phyloP scores from a whole-genome alignment of 1,140 invertebrate genomes.

The Pomacea maculata region DNA sequence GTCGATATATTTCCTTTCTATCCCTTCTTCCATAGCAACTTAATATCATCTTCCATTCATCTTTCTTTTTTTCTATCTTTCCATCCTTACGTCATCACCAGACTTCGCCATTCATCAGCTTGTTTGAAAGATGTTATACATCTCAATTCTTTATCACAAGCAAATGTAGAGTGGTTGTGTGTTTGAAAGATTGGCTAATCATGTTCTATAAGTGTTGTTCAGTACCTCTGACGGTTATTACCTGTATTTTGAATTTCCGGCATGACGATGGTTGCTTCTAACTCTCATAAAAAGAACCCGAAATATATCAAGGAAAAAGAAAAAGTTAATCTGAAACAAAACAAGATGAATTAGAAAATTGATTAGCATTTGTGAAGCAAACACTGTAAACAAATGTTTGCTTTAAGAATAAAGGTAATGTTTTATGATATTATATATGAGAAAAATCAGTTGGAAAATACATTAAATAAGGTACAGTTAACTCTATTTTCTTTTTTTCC shows the following conservation, averaged over 20 bases:
- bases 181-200: too few species aligned
- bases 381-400: background rate
- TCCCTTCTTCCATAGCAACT: too few species aligned
- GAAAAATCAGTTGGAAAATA: background rate
- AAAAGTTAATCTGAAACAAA: slow-evolving; percentile 73
- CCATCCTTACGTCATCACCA: background rate
- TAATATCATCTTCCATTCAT: background rate
- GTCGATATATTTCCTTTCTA: too few species aligned
- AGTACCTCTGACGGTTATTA: background rate
- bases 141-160: too few species aligned
- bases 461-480: background rate
- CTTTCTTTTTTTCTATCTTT: background rate
- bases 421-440: background rate
- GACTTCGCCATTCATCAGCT: too few species aligned
- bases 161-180: too few species aligned
- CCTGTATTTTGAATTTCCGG: slow-evolving; percentile 35
- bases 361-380: too few species aligned
- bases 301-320: slow-evolving; percentile 78
- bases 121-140: too few species aligned
- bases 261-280: slow-evolving; percentile 65
- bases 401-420: background rate
- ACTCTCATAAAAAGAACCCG: slow-evolving; percentile 76
- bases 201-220: too few species aligned
- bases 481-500: too few species aligned
- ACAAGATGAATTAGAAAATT: too few species aligned